These are phyloP conservation scores for Bradysia coprophila DNA, from an alignment of 1,140 invertebrate species.

Conservation along the genomic window DNA sequence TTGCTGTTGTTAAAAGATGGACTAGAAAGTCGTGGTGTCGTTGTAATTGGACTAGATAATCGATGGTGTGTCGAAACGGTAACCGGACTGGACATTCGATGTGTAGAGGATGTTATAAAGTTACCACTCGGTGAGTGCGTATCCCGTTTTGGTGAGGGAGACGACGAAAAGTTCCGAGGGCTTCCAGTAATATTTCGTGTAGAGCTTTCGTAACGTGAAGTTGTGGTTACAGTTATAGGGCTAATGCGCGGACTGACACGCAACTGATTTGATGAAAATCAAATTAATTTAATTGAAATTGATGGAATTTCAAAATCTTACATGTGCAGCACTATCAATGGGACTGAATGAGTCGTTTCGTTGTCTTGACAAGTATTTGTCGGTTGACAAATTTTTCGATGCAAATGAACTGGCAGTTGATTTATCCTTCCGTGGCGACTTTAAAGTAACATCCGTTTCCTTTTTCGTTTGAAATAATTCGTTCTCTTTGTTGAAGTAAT, in stretches of 20 bases:
- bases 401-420: neutral
- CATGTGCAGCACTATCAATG: slow-evolving; percentile 2
- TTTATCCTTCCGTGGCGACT: neutral
- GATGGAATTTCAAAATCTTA: neutral
- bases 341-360: slow-evolving; percentile 13
- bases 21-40: neutral
- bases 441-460: slow-evolving; percentile 2
- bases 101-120: slow-evolving; percentile 19
- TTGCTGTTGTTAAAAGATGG: no score
- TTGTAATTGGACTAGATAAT: slow-evolving; percentile 1
- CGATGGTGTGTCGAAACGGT: slow-evolving; percentile 4
- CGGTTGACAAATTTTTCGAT: neutral
- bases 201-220: slow-evolving; percentile 15
- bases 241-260: slow-evolving; percentile 20
- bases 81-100: slow-evolving; percentile 20
- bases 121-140: slow-evolving; percentile 15
- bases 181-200: slow-evolving; percentile 15
- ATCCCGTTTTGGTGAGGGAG: slow-evolving; percentile 14
- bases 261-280: slow-evolving; percentile 15
- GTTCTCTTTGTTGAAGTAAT: slow-evolving; percentile 24
- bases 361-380: slow-evolving; percentile 4
- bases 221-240: slow-evolving; percentile 19
- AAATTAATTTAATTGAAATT: neutral
- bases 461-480: slow-evolving; percentile 15
- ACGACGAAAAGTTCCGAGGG: slow-evolving; percentile 17